phyloP scores from a whole-genome alignment of 2,797 vertebrate species.

The Cygnus olor region DNA sequence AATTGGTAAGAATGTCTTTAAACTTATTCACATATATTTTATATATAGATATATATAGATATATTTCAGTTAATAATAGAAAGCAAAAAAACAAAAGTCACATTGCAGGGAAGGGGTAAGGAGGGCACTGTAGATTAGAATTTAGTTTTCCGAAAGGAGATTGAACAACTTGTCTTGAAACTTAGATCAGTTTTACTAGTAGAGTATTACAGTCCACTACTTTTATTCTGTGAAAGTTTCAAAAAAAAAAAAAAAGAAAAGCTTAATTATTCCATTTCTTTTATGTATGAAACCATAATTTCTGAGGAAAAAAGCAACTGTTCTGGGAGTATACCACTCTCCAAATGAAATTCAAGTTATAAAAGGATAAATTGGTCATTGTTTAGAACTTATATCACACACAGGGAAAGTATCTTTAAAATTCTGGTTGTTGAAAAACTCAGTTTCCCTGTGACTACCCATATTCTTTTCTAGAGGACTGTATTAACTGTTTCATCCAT shows the following conservation, averaged over 20 bases:
- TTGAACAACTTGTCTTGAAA: not conserved
- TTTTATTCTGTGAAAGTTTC: not conserved
- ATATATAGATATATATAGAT: too few species aligned
- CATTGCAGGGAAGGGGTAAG: rapidly evolving
- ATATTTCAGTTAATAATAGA: too few species aligned
- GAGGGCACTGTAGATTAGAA: not conserved
- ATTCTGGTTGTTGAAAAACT: not conserved
- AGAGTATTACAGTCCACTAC: not conserved
- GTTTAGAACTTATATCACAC: not conserved
- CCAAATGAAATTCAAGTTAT: not conserved
- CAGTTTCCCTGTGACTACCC: not conserved
- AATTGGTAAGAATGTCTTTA: not conserved
- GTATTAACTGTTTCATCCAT: not conserved
- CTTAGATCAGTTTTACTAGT: not conserved
- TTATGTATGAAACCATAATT: not conserved
- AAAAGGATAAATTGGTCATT: not conserved
- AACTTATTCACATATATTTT: not conserved
- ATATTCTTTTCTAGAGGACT: not conserved
- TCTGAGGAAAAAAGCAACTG: not conserved
- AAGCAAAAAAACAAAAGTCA: not conserved
- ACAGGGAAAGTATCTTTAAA: not conserved
- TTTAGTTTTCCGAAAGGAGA: not conserved
- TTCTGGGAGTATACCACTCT: not conserved
- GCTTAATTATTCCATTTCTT: not conserved
- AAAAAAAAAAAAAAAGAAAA: not conserved